These are phyloP conservation scores for Aurelia aurita complex sp. Pacific DNA, from an alignment of 30 jellyfish, hydroid and myxozoan species.

Conservation along the genomic window DNA sequence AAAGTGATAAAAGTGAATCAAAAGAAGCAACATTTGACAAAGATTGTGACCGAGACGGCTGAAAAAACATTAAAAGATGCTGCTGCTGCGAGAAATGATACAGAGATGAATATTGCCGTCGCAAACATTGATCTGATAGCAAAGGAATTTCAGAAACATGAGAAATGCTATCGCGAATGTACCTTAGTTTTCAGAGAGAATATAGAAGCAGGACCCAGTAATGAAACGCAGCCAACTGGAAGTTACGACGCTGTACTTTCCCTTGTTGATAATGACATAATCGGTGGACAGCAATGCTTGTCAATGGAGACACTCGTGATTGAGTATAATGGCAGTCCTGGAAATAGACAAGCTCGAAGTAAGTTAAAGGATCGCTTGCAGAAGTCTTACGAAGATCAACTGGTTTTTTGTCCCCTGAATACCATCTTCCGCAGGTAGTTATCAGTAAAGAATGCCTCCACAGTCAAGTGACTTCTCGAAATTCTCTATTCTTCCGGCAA, in stretches of 20 bases:
- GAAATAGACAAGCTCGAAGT: slow-evolving; percentile 18
- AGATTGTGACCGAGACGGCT: slow-evolving; percentile 43
- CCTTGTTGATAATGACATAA: slow-evolving; percentile 20
- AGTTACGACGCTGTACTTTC: slow-evolving; percentile 38
- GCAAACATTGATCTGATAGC: slow-evolving; percentile 53
- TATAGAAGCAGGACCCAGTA: neutral
- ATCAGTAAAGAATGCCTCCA: slow-evolving; percentile 51
- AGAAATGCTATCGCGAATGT: slow-evolving; percentile 45
- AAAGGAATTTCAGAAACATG: slow-evolving; percentile 57
- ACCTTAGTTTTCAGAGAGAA: slow-evolving; percentile 37
- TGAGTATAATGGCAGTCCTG: slow-evolving; percentile 18
- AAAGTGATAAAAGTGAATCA: slow-evolving; percentile 13
- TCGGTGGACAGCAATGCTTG: slow-evolving; percentile 61
- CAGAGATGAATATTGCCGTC: slow-evolving; percentile 37
- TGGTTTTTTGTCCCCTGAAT: slow-evolving; percentile 18
- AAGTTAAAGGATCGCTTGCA: slow-evolving; percentile 40
- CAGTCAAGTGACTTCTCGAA: slow-evolving; percentile 6
- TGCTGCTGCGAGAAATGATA: slow-evolving; percentile 41
- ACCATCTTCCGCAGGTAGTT: slow-evolving; percentile 27
- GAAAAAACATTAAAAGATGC: slow-evolving; percentile 48
- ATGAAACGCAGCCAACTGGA: neutral
- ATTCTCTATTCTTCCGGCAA: neutral
- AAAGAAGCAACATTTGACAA: slow-evolving; percentile 16
- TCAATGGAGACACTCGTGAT: slow-evolving; percentile 56
- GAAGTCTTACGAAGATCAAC: slow-evolving; percentile 24